These are phyloP conservation scores for Sarcophaga bullata DNA, from an alignment of 1,140 invertebrate species.

Conservation along the genomic window DNA sequence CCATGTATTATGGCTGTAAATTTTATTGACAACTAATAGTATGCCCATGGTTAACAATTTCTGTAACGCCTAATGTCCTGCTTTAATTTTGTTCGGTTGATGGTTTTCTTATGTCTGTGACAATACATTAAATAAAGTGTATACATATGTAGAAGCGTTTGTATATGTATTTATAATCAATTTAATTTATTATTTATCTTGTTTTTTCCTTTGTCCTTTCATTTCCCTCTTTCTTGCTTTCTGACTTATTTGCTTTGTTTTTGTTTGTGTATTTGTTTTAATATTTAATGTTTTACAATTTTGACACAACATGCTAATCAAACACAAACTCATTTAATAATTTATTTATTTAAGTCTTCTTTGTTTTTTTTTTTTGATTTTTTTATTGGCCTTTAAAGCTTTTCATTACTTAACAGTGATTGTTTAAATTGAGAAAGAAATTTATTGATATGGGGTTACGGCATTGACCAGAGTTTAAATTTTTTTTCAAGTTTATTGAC, in stretches of 20 bases:
- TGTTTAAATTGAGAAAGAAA: no score
- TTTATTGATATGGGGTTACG: no score
- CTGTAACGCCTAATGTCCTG: background rate
- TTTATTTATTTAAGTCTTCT: no score
- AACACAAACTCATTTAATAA: background rate
- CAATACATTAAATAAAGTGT: background rate
- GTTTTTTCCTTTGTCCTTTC: background rate
- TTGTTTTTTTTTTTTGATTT: no score
- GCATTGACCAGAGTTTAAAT: no score
- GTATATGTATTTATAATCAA: background rate
- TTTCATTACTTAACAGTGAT: no score
- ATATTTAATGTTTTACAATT: background rate
- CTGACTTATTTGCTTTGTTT: background rate
- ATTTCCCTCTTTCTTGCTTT: background rate
- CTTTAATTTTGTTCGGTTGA: background rate
- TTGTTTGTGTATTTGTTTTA: background rate
- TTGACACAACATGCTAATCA: background rate
- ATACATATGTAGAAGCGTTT: background rate
- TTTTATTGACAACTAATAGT: conserved; percentile 3
- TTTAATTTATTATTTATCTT: background rate
- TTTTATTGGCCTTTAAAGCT: no score
- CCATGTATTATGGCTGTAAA: background rate
- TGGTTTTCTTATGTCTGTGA: background rate
- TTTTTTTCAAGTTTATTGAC: no score
- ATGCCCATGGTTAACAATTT: background rate